A percentile compares a stretch with the other conserved stretches of the same genome.
Conservation (phyloP, 2,797 vertebrate genomes). For the Arrhamphus sclerolepis region DNA sequence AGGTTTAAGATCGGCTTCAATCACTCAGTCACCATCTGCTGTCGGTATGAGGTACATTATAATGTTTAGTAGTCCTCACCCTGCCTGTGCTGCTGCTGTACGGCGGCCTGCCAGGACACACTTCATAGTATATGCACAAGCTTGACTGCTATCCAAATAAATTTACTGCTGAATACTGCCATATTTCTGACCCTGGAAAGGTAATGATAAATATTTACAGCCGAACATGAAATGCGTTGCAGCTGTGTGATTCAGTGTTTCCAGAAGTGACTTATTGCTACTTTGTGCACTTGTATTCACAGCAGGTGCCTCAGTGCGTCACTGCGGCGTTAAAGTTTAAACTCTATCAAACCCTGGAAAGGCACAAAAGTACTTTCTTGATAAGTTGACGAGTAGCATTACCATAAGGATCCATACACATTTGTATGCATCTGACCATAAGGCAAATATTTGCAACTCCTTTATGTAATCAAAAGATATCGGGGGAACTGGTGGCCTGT, state of each 20-base stretch:
- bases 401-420: constrained; percentile 19
- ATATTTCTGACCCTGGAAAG: background rate
- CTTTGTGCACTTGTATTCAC: too few relatives aligned
- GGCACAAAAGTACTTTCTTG: background rate
- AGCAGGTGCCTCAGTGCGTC: too few relatives aligned
- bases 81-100: background rate
- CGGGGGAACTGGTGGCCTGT: constrained; percentile 8
- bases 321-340: too few relatives aligned
- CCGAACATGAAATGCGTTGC: constrained; percentile 1
- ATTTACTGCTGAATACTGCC: background rate
- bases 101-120: background rate
- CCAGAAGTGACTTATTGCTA: background rate
- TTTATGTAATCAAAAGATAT: constrained; percentile 2
- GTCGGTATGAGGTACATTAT: too few relatives aligned
- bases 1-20: too few relatives aligned
- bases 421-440: constrained; percentile 19
- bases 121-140: background rate
- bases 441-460: constrained; percentile 19
- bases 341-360: background rate
- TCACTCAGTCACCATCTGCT: too few relatives aligned
- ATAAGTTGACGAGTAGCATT: constrained; percentile 21
- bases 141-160: background rate
- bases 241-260: constrained; percentile 1
- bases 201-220: constrained; percentile 1
- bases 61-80: background rate